A percentile compares a stretch with the other conserved stretches of the same genome.
Evolutionary conservation across 2,888 invertebrate species (phyloP).

Genomic region (Dynastes tityus): DNA sequence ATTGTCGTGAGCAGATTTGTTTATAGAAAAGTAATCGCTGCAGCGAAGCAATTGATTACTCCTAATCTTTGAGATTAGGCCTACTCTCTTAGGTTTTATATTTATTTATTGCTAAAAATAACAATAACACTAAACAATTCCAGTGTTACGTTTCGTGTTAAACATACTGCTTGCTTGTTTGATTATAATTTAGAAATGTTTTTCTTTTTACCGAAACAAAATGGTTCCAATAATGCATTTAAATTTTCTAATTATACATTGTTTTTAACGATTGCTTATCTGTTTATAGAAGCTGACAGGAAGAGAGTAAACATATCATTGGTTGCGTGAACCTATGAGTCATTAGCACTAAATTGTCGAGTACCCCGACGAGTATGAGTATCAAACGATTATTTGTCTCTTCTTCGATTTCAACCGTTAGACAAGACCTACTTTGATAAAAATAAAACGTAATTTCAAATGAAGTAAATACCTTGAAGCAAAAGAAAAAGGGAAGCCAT

Average conservation of each 20-base stretch:
- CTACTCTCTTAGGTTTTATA: no score
- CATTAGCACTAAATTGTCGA: constrained; percentile 25
- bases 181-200: no score
- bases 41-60: no score
- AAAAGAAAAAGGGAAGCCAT: not conserved
- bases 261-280: constrained; percentile 43
- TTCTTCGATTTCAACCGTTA: not conserved
- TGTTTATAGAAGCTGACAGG: constrained; percentile 42
- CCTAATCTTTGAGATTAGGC: no score
- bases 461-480: not conserved
- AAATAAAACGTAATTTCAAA: not conserved
- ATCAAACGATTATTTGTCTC: not conserved
- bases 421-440: not conserved
- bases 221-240: constrained; percentile 13
- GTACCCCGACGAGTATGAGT: not conserved
- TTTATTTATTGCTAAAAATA: no score
- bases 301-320: constrained; percentile 42
- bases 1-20: no score
- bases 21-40: no score
- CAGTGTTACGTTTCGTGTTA: no score
- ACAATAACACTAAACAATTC: no score
- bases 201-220: not conserved
- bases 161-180: no score
- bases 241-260: constrained; percentile 44
- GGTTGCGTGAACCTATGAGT: constrained; percentile 36